phyloP scores from a whole-genome alignment of 37 sponge, comb jelly and placozoan genomes.

The Cliona cf. orientalis region DNA sequence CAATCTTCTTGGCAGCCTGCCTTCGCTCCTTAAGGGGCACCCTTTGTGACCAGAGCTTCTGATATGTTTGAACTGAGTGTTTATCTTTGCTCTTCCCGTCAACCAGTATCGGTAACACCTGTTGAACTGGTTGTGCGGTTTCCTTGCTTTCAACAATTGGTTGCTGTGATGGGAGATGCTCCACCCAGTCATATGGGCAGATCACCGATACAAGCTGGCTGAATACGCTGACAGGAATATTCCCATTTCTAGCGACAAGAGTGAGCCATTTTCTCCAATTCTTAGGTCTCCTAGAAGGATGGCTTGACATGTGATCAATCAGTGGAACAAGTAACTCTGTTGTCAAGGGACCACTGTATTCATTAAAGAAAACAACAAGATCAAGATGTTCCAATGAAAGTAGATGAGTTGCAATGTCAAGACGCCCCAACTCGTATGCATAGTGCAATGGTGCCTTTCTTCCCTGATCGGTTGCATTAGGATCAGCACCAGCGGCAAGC shows the following conservation, averaged over 20 bases:
- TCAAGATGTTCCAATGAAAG: conserved; percentile 22
- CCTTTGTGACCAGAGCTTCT: too few relatives aligned
- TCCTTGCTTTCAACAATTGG: too few relatives aligned
- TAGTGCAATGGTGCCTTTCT: conserved; percentile 55
- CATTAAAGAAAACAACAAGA: conserved; percentile 7
- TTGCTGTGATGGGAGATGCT: too few relatives aligned
- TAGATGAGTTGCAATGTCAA: conserved; percentile 21
- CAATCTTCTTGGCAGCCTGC: too few relatives aligned
- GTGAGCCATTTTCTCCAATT: conserved; percentile 44
- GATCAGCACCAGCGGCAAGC: conserved; percentile 44
- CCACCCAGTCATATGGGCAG: conserved; percentile 40
- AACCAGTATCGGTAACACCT: too few relatives aligned
- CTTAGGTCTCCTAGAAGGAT: background rate
- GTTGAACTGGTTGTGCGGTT: too few relatives aligned
- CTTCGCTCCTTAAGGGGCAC: too few relatives aligned
- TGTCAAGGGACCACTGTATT: background rate
- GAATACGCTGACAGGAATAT: background rate
- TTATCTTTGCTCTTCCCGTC: too few relatives aligned
- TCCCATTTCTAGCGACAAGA: conserved; percentile 11
- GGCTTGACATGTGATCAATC: background rate
- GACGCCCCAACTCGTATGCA: conserved; percentile 26
- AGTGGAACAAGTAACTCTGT: background rate
- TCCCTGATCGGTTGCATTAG: background rate
- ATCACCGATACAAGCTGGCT: conserved; percentile 8
- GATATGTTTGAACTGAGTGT: too few relatives aligned